Evolutionary conservation across 2,888 invertebrate genomes (phyloP).

Genomic region (Auanema freiburgensis): DNA sequence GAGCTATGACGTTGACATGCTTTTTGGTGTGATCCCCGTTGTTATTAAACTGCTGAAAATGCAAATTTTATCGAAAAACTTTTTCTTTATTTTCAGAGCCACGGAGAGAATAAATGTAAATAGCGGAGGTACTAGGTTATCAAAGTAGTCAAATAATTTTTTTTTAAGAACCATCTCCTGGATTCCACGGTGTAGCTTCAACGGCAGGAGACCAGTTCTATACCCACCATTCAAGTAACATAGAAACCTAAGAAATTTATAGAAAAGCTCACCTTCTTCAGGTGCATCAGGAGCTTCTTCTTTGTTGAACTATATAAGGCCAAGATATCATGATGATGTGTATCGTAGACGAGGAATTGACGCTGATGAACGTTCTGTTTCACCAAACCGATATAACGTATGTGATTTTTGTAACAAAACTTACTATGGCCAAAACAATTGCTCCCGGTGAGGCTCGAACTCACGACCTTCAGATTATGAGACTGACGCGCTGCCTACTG

Average conservation of each 20-base stretch:
- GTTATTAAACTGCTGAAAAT: too few relatives aligned
- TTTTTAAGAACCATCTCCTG: too few relatives aligned
- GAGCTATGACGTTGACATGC: background rate
- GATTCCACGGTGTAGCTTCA: background rate
- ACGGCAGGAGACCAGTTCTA: slow-evolving; percentile 37
- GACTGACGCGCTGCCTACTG: slow-evolving; percentile 88
- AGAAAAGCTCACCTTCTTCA: background rate
- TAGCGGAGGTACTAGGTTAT: too few relatives aligned
- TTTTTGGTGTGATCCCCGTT: slow-evolving; percentile 1
- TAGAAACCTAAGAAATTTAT: background rate
- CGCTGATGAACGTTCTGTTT: background rate
- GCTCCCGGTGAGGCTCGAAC: slow-evolving; percentile 81
- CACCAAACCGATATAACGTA: background rate
- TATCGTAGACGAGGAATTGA: slow-evolving; percentile 27
- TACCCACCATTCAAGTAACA: slow-evolving; percentile 24
- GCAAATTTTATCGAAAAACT: background rate
- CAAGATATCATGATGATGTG: slow-evolving; percentile 42
- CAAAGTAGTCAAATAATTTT: too few relatives aligned
- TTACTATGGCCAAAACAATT: slow-evolving; percentile 24
- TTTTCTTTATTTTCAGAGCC: slow-evolving; percentile 29
- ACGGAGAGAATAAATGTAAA: slow-evolving; percentile 22
- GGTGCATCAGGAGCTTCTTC: slow-evolving; percentile 14
- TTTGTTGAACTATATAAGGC: slow-evolving; percentile 36
- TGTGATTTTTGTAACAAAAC: slow-evolving; percentile 6
- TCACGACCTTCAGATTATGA: slow-evolving; percentile 91